Evolutionary conservation across 2,113 vertebrate species (phyloP).

Genomic region (Podarcis muralis): DNA sequence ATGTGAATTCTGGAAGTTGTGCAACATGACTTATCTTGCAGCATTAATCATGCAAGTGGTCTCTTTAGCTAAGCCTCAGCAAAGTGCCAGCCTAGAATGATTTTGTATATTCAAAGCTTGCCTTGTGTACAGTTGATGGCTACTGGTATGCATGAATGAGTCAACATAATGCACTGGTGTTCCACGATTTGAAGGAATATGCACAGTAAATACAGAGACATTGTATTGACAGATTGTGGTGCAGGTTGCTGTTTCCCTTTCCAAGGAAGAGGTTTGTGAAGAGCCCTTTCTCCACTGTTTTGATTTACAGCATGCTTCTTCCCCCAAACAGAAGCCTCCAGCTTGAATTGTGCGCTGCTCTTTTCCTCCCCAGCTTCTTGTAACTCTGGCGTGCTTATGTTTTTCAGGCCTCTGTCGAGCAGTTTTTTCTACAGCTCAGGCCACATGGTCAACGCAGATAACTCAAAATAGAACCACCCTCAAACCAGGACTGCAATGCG

Average conservation of each 20-base stretch:
- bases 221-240: not conserved
- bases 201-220: not conserved
- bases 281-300: not conserved
- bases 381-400: not conserved
- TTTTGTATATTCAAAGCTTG: not conserved
- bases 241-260: not conserved
- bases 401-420: not conserved
- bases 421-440: not conserved
- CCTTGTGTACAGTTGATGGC: not conserved
- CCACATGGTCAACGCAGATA: not conserved
- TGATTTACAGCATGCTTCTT: not conserved
- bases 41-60: not conserved
- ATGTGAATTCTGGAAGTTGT: not conserved
- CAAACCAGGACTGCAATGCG: not conserved
- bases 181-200: not conserved
- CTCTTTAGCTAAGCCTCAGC: not conserved
- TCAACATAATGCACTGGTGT: not conserved
- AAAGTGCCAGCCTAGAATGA: not conserved
- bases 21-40: not conserved
- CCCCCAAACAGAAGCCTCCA: not conserved
- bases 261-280: not conserved
- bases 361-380: not conserved
- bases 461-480: not conserved
- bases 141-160: not conserved
- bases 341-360: not conserved